Evolutionary conservation across 1,140 invertebrate species (phyloP).

Genomic region (Telenomus remus): DNA sequence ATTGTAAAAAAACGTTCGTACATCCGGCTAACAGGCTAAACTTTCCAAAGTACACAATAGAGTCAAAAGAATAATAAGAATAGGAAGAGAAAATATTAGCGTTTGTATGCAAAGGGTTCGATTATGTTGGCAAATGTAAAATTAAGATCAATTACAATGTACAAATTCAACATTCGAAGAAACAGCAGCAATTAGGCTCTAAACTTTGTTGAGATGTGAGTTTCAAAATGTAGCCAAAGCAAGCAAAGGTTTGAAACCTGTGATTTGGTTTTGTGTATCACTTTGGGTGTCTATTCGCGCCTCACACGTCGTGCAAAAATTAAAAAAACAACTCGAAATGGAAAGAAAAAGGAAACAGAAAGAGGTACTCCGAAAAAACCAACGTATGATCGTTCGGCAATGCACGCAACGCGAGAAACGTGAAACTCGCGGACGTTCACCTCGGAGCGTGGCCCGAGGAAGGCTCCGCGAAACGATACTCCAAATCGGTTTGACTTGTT

Average conservation of each 20-base stretch:
- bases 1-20: background rate
- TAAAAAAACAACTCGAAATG: background rate
- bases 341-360: slow-evolving; percentile 26
- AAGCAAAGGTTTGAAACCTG: slow-evolving; percentile 30
- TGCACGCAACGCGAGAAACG: slow-evolving; percentile 54
- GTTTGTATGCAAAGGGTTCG: slow-evolving; percentile 32
- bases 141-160: slow-evolving; percentile 20
- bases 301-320: slow-evolving; percentile 46
- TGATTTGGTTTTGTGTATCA: slow-evolving; percentile 43
- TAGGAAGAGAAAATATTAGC: slow-evolving; percentile 2
- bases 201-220: slow-evolving; percentile 35
- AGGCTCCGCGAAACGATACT: slow-evolving; percentile 13
- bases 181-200: slow-evolving; percentile 18
- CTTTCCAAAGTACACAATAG: no score
- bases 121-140: slow-evolving; percentile 3
- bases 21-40: no score
- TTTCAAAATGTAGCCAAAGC: slow-evolving; percentile 13
- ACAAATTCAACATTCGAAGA: slow-evolving; percentile 16
- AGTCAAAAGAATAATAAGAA: slow-evolving; percentile 15
- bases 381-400: slow-evolving; percentile 44
- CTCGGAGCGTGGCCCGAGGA: slow-evolving; percentile 7
- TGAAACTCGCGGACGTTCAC: slow-evolving; percentile 47
- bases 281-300: slow-evolving; percentile 15
- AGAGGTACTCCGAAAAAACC: slow-evolving; percentile 28
- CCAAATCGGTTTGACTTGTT: slow-evolving; percentile 29